phyloP scores from a whole-genome alignment of 2,113 vertebrate genomes.

The Peromyscus californicus region DNA sequence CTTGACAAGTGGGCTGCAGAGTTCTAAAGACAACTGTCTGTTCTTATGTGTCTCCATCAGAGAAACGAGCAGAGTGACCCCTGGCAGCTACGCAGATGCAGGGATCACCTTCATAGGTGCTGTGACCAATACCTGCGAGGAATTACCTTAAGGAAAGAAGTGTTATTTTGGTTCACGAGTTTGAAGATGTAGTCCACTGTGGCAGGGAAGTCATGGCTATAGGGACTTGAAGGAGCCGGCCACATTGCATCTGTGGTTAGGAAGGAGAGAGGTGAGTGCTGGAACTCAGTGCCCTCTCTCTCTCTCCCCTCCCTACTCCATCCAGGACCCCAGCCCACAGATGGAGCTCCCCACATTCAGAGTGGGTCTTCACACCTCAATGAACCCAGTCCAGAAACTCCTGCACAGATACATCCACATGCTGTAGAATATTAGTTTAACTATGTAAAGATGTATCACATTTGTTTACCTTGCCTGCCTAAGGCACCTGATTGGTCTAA shows the following conservation, averaged over 20 bases:
- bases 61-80: not conserved
- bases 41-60: not conserved
- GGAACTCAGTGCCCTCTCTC: not conserved
- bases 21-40: not conserved
- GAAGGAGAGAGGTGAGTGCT: not conserved
- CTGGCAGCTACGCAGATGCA: not conserved
- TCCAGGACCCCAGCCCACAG: not conserved
- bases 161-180: not conserved
- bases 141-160: not conserved
- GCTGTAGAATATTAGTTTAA: too few species aligned
- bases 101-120: not conserved
- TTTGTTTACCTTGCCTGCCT: too few species aligned
- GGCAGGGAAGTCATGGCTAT: not conserved
- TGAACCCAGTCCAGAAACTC: not conserved
- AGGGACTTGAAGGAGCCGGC: not conserved
- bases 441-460: too few species aligned
- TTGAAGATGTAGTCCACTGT: not conserved
- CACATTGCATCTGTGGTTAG: not conserved
- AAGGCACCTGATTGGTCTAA: too few species aligned
- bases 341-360: not conserved
- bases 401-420: not conserved
- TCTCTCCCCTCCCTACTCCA: not conserved
- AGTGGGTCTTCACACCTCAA: not conserved
- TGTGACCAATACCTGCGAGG: not conserved
- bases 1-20: not conserved